phyloP scores from a whole-genome alignment of 35 echinoderm and acorn worm genomes.

The Lytechinus pictus region DNA sequence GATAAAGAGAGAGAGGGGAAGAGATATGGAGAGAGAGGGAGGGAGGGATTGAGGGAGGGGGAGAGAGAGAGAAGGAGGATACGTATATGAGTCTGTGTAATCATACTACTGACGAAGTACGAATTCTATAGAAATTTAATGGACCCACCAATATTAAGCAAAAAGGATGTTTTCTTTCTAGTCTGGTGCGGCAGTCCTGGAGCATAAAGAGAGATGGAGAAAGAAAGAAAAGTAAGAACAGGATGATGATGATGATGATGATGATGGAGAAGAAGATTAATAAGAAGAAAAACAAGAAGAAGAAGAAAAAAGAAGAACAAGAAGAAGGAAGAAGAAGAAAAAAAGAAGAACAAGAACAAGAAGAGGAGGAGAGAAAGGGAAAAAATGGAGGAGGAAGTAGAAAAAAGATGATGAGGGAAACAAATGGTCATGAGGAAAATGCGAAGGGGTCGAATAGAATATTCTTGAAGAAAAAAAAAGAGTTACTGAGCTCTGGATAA shows the following conservation, averaged over 20 bases:
- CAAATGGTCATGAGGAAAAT: not conserved
- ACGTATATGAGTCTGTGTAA: not conserved
- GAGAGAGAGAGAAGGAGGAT: not conserved
- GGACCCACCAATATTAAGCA: too few relatives aligned
- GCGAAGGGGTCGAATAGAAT: not conserved
- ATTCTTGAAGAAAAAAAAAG: not conserved
- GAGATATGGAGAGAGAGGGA: not conserved
- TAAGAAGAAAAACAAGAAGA: not conserved
- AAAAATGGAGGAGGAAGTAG: not conserved
- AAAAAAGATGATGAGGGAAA: not conserved
- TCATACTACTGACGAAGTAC: too few relatives aligned
- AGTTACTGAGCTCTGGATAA: not conserved
- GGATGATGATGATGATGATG: not conserved
- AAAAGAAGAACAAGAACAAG: not conserved
- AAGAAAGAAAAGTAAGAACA: not conserved
- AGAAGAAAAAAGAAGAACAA: not conserved
- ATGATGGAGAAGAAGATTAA: not conserved
- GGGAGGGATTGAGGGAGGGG: not conserved
- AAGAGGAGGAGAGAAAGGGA: not conserved
- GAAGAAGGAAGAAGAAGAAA: not conserved
- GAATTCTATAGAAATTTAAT: too few relatives aligned
- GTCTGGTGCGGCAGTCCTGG: too few relatives aligned
- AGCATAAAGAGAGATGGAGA: not conserved
- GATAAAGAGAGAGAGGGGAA: not conserved
- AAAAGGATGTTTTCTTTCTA: too few relatives aligned